Conservation (phyloP, 1,140 invertebrate species). For the Zaprionus ornatus region DNA sequence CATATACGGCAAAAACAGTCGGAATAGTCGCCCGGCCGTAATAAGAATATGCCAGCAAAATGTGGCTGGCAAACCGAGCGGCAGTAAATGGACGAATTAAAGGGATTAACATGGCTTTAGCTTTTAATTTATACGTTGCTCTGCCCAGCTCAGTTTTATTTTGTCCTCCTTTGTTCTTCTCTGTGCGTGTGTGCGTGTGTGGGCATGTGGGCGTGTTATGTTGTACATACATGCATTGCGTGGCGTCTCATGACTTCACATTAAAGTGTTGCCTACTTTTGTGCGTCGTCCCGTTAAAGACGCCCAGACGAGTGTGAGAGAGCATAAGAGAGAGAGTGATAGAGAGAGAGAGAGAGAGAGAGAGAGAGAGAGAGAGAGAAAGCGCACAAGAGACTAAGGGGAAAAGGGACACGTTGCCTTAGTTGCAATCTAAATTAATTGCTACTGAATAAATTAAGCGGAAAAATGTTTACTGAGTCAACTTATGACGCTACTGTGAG, state of each 20-base stretch:
- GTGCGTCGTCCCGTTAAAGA: constrained; percentile 38
- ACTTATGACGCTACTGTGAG: constrained; percentile 74
- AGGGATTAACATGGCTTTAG: constrained; percentile 72
- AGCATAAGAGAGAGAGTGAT: background rate
- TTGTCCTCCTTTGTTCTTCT: background rate
- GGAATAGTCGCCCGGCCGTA: constrained; percentile 3
- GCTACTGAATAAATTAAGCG: constrained; percentile 80
- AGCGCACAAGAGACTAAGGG: background rate
- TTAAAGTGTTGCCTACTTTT: constrained; percentile 61
- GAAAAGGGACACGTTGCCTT: constrained; percentile 53
- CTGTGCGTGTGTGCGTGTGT: background rate
- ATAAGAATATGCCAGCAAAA: constrained; percentile 33
- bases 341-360: background rate
- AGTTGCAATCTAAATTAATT: constrained; percentile 81
- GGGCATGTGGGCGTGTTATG: background rate
- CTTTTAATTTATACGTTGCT: constrained; percentile 70
- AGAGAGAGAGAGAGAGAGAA: background rate
- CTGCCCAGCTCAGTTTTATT: constrained; percentile 3
- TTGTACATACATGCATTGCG: constrained; percentile 31
- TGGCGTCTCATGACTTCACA: constrained; percentile 13
- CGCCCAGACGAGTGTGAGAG: background rate
- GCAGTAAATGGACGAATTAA: constrained; percentile 67
- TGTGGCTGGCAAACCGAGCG: constrained; percentile 17
- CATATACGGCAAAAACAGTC: background rate
- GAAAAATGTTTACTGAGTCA: constrained; percentile 77